These are phyloP conservation scores for Globia sparganii DNA, from an alignment of 2,888 invertebrate species.

Conservation along the genomic window DNA sequence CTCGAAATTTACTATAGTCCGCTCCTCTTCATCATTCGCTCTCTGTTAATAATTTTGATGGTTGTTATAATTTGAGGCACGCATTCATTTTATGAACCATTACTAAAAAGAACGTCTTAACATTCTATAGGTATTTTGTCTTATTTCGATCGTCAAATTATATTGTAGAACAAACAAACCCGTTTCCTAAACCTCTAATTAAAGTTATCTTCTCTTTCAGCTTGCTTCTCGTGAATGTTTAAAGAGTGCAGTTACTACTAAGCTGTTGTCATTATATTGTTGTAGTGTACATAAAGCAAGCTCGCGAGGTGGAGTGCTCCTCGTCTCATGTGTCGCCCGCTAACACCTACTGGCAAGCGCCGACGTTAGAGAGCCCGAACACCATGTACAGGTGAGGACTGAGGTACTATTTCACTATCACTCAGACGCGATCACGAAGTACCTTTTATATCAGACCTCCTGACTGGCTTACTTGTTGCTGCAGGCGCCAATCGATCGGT, in stretches of 20 bases:
- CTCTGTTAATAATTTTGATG: background rate
- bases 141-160: background rate
- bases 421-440: background rate
- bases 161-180: background rate
- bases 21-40: background rate
- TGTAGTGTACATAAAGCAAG: constrained; percentile 91
- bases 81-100: background rate
- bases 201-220: background rate
- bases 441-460: background rate
- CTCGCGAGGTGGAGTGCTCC: constrained; percentile 89
- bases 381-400: constrained; percentile 79
- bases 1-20: background rate
- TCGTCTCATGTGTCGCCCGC: constrained; percentile 82
- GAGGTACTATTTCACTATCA: constrained; percentile 11
- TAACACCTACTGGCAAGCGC: constrained; percentile 86
- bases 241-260: background rate
- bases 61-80: background rate
- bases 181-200: background rate
- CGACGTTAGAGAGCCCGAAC: constrained; percentile 79
- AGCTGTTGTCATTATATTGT: constrained; percentile 3
- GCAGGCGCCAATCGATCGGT: constrained; percentile 32
- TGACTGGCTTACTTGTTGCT: background rate
- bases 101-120: background rate
- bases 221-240: background rate
- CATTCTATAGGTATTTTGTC: too few relatives aligned